Conservation (phyloP, 2,797 vertebrate genomes). For the Pseudopleuronectes americanus region DNA sequence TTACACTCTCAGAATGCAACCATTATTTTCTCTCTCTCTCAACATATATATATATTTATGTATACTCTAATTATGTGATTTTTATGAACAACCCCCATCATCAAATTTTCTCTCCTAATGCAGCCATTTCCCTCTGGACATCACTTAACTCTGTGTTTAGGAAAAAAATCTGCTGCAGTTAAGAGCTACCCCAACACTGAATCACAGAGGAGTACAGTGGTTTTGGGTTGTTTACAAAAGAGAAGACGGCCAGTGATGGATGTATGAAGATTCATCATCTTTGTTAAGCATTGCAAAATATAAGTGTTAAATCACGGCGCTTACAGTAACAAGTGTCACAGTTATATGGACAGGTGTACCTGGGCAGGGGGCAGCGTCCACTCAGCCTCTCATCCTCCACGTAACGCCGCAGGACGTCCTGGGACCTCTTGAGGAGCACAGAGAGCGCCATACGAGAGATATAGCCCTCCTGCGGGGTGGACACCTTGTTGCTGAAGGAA, state of each 20-base stretch:
- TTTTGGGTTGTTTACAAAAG: slow-evolving; percentile 26
- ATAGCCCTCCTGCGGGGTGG: slow-evolving; percentile 99
- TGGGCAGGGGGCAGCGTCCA: slow-evolving; percentile 97
- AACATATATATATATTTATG: too few relatives aligned
- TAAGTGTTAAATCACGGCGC: neutral
- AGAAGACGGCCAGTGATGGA: neutral
- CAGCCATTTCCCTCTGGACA: slow-evolving; percentile 11
- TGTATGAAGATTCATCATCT: neutral
- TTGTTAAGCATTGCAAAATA: neutral
- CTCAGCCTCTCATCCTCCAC: slow-evolving; percentile 96
- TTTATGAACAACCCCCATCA: neutral
- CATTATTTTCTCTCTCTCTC: too few relatives aligned
- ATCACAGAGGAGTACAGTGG: slow-evolving; percentile 1
- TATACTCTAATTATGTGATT: slow-evolving; percentile 7
- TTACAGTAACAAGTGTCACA: too few relatives aligned
- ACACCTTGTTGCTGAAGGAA: slow-evolving; percentile 98
- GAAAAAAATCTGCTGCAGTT: neutral
- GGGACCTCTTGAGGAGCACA: slow-evolving; percentile 94
- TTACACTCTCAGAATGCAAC: too few relatives aligned
- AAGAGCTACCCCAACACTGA: neutral
- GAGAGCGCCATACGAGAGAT: slow-evolving; percentile 99
- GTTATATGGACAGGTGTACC: slow-evolving; percentile 77
- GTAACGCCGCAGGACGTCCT: slow-evolving; percentile 94
- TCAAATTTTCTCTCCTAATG: slow-evolving; percentile 20
- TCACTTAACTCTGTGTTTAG: slow-evolving; percentile 6